These are phyloP conservation scores for Leptinotarsa tumamoca DNA, from an alignment of 2,888 invertebrate genomes.

Conservation along the genomic window DNA sequence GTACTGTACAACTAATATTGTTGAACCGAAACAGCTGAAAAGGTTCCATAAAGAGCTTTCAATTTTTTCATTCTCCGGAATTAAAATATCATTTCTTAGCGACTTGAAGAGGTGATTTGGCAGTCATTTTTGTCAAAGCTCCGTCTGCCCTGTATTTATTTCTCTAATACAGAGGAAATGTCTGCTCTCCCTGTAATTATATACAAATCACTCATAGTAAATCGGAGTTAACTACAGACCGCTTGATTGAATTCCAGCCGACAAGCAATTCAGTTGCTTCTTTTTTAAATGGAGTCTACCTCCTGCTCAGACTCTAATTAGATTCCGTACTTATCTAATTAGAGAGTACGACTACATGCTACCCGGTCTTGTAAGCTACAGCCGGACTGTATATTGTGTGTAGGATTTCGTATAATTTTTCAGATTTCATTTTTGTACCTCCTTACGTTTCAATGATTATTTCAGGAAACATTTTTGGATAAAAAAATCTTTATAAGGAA, in stretches of 20 bases:
- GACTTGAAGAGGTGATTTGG: too few species aligned
- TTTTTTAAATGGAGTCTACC: slow-evolving; percentile 15
- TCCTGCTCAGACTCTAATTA: slow-evolving; percentile 22
- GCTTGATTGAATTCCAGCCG: slow-evolving; percentile 15
- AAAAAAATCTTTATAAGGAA: too few species aligned
- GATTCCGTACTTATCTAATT: slow-evolving; percentile 20
- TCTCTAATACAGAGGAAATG: neutral
- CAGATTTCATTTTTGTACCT: too few species aligned
- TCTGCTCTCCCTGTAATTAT: slow-evolving; percentile 3
- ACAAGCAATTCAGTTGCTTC: slow-evolving; percentile 9
- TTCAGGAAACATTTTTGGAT: too few species aligned
- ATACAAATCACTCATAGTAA: slow-evolving; percentile 1
- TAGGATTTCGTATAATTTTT: neutral
- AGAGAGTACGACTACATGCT: neutral
- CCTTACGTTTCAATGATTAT: too few species aligned
- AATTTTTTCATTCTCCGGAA: too few species aligned
- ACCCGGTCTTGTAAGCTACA: slow-evolving; percentile 8
- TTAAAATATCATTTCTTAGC: too few species aligned
- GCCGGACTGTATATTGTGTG: neutral
- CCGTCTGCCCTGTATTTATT: neutral
- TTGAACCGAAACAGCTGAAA: too few species aligned
- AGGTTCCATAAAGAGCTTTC: too few species aligned
- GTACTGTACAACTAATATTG: too few species aligned
- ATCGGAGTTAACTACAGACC: slow-evolving; percentile 17
- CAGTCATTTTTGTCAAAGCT: too few species aligned